phyloP scores from a whole-genome alignment of 2,113 vertebrate species.

The Misgurnus anguillicaudatus region DNA sequence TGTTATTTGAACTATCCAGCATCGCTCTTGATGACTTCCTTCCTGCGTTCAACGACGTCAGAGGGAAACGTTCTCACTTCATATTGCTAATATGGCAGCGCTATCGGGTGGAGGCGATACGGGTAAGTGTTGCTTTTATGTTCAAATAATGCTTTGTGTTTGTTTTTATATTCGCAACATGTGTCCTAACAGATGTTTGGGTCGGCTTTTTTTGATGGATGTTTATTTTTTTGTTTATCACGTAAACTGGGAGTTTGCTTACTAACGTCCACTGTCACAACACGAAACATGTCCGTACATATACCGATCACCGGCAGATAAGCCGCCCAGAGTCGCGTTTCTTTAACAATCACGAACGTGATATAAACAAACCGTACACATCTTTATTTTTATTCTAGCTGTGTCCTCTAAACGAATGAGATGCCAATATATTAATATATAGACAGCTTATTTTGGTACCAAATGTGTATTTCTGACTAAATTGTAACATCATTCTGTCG shows the following conservation, averaged over 20 bases:
- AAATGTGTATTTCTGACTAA: not conserved
- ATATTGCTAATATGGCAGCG: slow-evolving; percentile 73
- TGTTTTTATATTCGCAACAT: not conserved
- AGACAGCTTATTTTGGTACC: not conserved
- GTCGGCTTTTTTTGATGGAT: not conserved
- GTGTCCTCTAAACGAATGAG: not conserved
- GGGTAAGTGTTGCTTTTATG: slow-evolving; percentile 56
- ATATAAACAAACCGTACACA: not conserved
- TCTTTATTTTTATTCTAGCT: not conserved
- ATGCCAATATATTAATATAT: no score
- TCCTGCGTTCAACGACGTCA: not conserved
- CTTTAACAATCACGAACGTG: not conserved
- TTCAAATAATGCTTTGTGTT: not conserved
- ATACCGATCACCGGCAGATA: slow-evolving; percentile 19
- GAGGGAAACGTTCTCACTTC: slow-evolving; percentile 54
- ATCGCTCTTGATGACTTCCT: no score
- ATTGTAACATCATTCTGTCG: not conserved
- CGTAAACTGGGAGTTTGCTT: not conserved
- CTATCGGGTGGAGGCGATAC: slow-evolving; percentile 63
- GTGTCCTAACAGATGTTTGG: not conserved
- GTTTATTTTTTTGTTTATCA: not conserved
- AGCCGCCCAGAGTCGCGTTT: not conserved
- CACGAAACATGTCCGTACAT: slow-evolving; percentile 51
- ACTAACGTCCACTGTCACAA: not conserved
- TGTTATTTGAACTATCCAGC: no score